These are phyloP conservation scores for Hydriomena furcata DNA, from an alignment of 2,888 invertebrate species.

Conservation along the genomic window DNA sequence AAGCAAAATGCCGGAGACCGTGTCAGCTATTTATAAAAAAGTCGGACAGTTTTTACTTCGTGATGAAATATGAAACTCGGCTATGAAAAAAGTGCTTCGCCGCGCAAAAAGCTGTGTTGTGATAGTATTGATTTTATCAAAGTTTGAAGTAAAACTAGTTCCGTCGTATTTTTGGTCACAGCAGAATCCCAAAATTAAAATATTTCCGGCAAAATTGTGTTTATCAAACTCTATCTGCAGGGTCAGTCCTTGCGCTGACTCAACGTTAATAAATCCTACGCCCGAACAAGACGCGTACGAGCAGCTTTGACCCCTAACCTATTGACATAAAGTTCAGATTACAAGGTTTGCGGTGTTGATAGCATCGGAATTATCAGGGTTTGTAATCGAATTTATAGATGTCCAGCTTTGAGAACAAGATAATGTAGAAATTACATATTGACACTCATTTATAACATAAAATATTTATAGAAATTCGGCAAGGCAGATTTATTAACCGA, in stretches of 20 bases:
- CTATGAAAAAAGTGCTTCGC: no score
- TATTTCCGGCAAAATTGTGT: background rate
- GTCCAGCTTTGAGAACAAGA: slow-evolving; percentile 12
- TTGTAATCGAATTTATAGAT: slow-evolving; percentile 26
- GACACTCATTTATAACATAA: background rate
- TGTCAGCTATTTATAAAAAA: no score
- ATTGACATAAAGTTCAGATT: slow-evolving; percentile 18
- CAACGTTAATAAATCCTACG: slow-evolving; percentile 38
- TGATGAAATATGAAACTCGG: background rate
- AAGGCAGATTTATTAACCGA: no score
- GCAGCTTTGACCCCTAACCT: slow-evolving; percentile 15
- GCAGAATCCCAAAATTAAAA: background rate
- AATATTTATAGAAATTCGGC: no score
- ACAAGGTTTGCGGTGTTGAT: slow-evolving; percentile 11
- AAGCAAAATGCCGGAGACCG: slow-evolving; percentile 6
- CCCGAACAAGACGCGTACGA: slow-evolving; percentile 12
- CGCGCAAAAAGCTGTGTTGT: no score
- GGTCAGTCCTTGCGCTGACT: slow-evolving; percentile 43
- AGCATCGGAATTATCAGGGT: slow-evolving; percentile 23
- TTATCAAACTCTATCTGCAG: slow-evolving; percentile 18
- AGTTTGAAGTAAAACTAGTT: background rate
- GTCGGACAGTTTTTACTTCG: no score
- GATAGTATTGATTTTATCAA: no score
- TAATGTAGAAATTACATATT: slow-evolving; percentile 11
- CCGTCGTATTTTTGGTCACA: background rate